A percentile compares a stretch with the other conserved stretches of the same genome.
Evolutionary conservation across 2,888 invertebrate genomes (phyloP).

Genomic region (Polydrusus pterygomalis): DNA sequence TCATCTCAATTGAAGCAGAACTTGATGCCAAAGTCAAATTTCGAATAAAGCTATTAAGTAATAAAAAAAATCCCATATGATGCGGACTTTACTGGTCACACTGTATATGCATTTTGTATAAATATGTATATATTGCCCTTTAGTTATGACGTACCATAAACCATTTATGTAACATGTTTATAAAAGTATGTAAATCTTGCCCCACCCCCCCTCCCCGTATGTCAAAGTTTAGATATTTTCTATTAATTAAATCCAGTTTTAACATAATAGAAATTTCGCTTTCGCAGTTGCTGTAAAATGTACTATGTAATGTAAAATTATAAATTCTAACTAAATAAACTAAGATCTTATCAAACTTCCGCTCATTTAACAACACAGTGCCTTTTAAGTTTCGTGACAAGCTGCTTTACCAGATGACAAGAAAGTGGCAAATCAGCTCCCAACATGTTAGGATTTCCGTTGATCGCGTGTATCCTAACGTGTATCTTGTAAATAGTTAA

Average conservation of each 20-base stretch:
- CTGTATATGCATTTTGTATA: too few relatives aligned
- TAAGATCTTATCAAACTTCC: constrained; percentile 35
- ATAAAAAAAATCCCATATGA: too few relatives aligned
- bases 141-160: too few relatives aligned
- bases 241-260: background rate
- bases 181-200: too few relatives aligned
- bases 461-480: constrained; percentile 30
- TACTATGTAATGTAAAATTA: constrained; percentile 21
- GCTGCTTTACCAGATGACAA: constrained; percentile 29
- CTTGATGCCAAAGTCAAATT: too few relatives aligned
- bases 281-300: background rate
- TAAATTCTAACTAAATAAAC: constrained; percentile 28
- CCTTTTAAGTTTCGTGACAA: constrained; percentile 41
- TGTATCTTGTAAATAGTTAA: constrained; percentile 25
- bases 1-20: too few relatives aligned
- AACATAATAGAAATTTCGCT: background rate
- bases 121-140: too few relatives aligned
- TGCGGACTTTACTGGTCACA: too few relatives aligned
- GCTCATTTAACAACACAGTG: constrained; percentile 40
- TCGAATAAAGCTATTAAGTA: too few relatives aligned
- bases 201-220: too few relatives aligned
- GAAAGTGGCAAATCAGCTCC: constrained; percentile 40
- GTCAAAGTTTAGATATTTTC: background rate
- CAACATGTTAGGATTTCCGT: constrained; percentile 37
- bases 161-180: too few relatives aligned